Conservation (phyloP, 2,113 vertebrate genomes). For the Engystomops pustulosus region DNA sequence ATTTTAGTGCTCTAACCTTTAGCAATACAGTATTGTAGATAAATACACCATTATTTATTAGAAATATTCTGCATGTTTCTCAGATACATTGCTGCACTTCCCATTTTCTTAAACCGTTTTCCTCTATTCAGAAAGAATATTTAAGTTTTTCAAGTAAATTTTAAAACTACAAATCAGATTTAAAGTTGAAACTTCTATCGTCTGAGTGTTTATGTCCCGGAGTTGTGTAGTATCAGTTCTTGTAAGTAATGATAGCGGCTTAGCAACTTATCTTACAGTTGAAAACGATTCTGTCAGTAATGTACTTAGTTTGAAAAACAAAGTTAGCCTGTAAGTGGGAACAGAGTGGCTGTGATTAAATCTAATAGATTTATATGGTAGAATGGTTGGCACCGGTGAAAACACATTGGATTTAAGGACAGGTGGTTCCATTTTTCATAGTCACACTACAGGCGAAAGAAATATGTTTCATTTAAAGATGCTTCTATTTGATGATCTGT, state of each 20-base stretch:
- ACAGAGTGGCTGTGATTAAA: conserved; percentile 50
- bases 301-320: conserved; percentile 54
- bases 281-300: conserved; percentile 56
- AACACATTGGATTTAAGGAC: conserved; percentile 44
- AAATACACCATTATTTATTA: too few species aligned
- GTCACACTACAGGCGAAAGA: conserved; percentile 3
- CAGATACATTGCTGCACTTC: background rate
- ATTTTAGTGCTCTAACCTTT: too few species aligned
- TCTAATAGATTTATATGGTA: conserved; percentile 56
- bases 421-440: conserved; percentile 39
- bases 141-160: conserved; percentile 26
- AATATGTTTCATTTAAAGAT: conserved; percentile 24
- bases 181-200: conserved; percentile 29
- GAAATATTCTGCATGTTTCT: background rate
- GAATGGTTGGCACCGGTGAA: conserved; percentile 34
- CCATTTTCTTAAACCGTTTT: conserved; percentile 14
- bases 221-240: conserved; percentile 35
- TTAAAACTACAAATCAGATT: conserved; percentile 13
- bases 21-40: too few species aligned
- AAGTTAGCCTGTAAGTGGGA: conserved; percentile 47
- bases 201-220: background rate
- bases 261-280: conserved; percentile 55
- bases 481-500: conserved; percentile 32
- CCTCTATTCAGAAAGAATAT: background rate
- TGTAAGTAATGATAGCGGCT: conserved; percentile 43